Percentiles rank a stretch among this genome's conserved stretches.
Conservation (phyloP, 2,113 vertebrate genomes). For the Clupea harengus region DNA sequence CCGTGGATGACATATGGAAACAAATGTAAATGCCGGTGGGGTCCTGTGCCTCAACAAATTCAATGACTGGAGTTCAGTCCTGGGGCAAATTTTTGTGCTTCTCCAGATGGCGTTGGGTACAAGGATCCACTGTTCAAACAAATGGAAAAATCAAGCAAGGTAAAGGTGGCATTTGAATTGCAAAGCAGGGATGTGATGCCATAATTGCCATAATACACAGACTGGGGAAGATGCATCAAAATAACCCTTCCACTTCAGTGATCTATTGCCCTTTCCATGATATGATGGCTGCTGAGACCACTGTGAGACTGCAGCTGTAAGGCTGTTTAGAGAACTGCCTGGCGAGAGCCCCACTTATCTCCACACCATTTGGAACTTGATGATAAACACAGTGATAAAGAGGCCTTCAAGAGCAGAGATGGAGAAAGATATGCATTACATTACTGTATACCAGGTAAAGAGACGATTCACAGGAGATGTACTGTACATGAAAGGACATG, state of each 20-base stretch:
- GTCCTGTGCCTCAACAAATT: slow-evolving; percentile 25
- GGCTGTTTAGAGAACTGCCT: neutral
- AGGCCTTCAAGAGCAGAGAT: neutral
- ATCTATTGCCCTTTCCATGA: neutral
- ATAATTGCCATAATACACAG: neutral
- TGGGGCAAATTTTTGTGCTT: slow-evolving; percentile 26
- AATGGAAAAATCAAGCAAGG: slow-evolving; percentile 35
- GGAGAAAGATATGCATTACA: too few species aligned
- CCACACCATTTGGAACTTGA: neutral
- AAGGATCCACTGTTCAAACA: slow-evolving; percentile 29
- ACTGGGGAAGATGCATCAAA: neutral
- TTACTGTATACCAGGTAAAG: too few species aligned
- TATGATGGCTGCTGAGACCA: neutral
- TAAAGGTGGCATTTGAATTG: slow-evolving; percentile 19
- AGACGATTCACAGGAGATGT: too few species aligned
- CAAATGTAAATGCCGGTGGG: slow-evolving; percentile 33
- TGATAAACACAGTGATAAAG: neutral
- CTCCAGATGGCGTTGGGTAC: slow-evolving; percentile 12
- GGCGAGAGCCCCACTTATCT: neutral
- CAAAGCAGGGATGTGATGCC: neutral
- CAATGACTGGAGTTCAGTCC: slow-evolving; percentile 24
- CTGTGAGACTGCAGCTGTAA: neutral
- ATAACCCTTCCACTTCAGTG: neutral
- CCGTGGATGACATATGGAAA: neutral
- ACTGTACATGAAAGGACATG: too few species aligned